Percentiles rank a stretch among this genome's conserved stretches.
Conservation (phyloP, 2,113 vertebrate species). For the Etheostoma cragini region DNA sequence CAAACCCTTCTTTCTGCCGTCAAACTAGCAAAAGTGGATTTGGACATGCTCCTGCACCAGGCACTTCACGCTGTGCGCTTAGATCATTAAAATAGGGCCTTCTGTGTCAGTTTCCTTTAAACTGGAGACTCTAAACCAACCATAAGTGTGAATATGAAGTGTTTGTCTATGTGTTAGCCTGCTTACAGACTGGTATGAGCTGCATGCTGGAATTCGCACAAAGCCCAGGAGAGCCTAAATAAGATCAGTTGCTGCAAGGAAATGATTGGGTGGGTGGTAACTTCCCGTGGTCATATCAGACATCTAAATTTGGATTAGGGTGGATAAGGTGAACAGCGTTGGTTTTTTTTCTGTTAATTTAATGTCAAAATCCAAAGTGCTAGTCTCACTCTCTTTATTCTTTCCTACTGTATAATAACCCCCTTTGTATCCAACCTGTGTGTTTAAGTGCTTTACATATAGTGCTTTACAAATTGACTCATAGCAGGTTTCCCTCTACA, state of each 20-base stretch:
- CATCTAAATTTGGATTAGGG: not conserved
- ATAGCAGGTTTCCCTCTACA: constrained; percentile 8
- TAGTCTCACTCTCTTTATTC: not conserved
- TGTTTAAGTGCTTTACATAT: constrained; percentile 28
- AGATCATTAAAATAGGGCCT: not conserved
- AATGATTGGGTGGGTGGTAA: not conserved
- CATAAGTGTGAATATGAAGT: not conserved
- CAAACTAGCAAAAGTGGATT: no score
- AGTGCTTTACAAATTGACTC: constrained; percentile 3
- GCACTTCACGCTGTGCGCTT: no score
- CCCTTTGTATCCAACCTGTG: not conserved
- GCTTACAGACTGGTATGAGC: not conserved
- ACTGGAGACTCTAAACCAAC: not conserved
- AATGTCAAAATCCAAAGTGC: not conserved
- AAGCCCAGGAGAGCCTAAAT: not conserved
- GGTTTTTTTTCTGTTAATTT: not conserved
- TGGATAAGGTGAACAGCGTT: not conserved
- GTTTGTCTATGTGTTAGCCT: not conserved
- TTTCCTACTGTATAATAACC: not conserved
- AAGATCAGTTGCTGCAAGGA: not conserved
- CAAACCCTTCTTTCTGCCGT: no score
- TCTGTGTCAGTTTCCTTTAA: not conserved
- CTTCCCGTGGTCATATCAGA: not conserved
- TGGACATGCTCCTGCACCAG: no score
- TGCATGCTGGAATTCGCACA: constrained; percentile 3